Base-by-base conservation (phyloP, 2,888 invertebrate genomes). In the Rhagophthalmus giganteus region DNA sequence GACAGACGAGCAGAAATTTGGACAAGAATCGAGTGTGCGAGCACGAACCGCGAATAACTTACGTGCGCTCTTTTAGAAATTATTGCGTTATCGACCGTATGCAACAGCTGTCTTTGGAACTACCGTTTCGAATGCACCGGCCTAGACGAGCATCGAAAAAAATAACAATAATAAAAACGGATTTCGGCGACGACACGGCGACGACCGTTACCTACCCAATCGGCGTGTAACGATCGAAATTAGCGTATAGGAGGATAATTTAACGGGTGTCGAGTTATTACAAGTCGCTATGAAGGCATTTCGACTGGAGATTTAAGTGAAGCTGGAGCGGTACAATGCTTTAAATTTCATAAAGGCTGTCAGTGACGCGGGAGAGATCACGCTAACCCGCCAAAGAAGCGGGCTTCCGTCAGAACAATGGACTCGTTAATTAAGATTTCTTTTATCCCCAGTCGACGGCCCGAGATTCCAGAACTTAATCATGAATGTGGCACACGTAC, bases 381-480 rank as follows among this genome's bases (percentile, higher is more conserved):
- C 54, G 56, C 55, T 59, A 61, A 63, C 62, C 59, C 59, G 57
- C 60, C 63, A 61, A 65, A 63, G 63, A 64, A 62, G 78, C 79
- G 79, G 77, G 79, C 79, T 78, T 79, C 79, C 78, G 77, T 76
- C 64, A 78, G 82, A 84, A 85, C 84, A 85, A 85, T 85, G 80
- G 83, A 78, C 80, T 82, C 82, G 83, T 85, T 85, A 85, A 85
- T 85, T 85, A 85, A 84, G 83, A 84, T 83, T 84, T 84, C 84
- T 84, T 84, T 84, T 80, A 55, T 55, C 46, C 51, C 47, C 37
- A 52, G 49, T 50, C 45, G 54, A 54, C 49, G 47, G 55, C 48
- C 50, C 50, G 54, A 56, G 53, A 58, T 54, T 55, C 48, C 53
- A 58, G 54, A 57, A 57, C 55, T 59, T 58, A 51, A 58, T 58